A percentile compares a stretch with the other conserved stretches of the same genome.
These are phyloP conservation scores for Macquaria australasica DNA, from an alignment of 2,113 vertebrate genomes.

Conservation along the genomic window DNA sequence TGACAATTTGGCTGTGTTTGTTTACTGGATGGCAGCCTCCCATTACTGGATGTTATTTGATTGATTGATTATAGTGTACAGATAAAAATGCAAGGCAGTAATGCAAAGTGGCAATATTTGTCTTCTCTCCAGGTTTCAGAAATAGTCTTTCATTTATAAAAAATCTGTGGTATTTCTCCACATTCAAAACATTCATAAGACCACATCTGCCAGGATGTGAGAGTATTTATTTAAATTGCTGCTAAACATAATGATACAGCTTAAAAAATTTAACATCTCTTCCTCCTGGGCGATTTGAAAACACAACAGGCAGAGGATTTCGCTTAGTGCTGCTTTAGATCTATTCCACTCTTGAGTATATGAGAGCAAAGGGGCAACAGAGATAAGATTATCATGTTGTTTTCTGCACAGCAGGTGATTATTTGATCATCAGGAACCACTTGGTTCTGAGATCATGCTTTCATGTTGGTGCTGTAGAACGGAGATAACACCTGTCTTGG, in stretches of 20 bases:
- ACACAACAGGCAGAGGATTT: conserved; percentile 48
- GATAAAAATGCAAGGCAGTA: neutral
- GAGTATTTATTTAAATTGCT: conserved; percentile 27
- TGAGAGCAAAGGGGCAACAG: conserved; percentile 63
- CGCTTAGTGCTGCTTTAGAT: conserved; percentile 45
- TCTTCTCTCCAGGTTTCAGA: conserved; percentile 16
- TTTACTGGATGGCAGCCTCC: neutral
- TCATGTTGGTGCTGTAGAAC: conserved; percentile 52
- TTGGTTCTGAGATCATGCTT: conserved; percentile 57
- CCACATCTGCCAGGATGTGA: neutral
- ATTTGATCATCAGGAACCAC: conserved; percentile 66
- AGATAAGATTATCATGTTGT: conserved; percentile 60
- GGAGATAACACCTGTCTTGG: conserved; percentile 65
- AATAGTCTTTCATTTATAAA: conserved; percentile 10
- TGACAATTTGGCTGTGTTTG: neutral
- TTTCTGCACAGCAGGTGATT: conserved; percentile 60
- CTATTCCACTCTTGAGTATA: conserved; percentile 18
- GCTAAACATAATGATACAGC: conserved; percentile 47
- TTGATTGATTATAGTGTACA: neutral
- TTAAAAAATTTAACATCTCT: conserved; percentile 33
- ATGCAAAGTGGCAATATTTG: neutral
- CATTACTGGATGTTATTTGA: conserved; percentile 2
- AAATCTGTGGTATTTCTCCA: neutral
- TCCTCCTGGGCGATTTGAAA: conserved; percentile 57
- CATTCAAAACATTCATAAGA: conserved; percentile 29